Conservation (phyloP, 2,113 vertebrate genomes). For the Microcebus ravelobensis region DNA sequence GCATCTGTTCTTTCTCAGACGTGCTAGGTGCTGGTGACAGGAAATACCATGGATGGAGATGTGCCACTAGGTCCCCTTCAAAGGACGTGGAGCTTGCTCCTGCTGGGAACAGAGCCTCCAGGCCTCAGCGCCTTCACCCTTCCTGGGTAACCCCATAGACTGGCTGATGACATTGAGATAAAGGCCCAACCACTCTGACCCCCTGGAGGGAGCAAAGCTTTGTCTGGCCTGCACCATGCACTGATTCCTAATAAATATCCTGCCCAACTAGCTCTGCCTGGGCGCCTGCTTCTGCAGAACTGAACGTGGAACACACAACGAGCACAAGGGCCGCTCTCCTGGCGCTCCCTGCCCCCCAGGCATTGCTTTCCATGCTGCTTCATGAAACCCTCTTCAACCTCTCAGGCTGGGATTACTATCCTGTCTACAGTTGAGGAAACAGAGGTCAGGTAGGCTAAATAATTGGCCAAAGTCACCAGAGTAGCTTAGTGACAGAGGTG, state of each 20-base stretch:
- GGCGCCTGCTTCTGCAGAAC: neutral
- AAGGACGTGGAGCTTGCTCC: neutral
- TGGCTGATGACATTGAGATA: neutral
- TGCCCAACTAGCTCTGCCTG: neutral
- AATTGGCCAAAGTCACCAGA: neutral
- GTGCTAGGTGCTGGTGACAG: neutral
- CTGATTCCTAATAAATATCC: neutral
- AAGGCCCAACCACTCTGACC: neutral
- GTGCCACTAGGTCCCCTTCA: neutral
- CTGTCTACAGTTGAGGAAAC: neutral
- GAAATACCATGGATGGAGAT: neutral
- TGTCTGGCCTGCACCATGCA: neutral
- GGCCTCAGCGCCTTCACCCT: neutral
- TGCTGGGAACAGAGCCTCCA: neutral
- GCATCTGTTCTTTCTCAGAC: neutral
- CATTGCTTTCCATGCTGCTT: neutral
- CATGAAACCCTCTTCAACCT: neutral
- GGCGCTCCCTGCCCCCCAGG: neutral
- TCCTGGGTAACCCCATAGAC: neutral
- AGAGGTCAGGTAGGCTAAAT: neutral
- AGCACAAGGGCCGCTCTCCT: accelerated
- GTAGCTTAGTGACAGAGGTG: neutral
- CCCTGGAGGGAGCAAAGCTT: neutral
- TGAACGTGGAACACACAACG: neutral
- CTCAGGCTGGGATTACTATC: neutral